These are phyloP conservation scores for Rhinoderma darwinii DNA, from an alignment of 2,113 vertebrate genomes.

Conservation along the genomic window DNA sequence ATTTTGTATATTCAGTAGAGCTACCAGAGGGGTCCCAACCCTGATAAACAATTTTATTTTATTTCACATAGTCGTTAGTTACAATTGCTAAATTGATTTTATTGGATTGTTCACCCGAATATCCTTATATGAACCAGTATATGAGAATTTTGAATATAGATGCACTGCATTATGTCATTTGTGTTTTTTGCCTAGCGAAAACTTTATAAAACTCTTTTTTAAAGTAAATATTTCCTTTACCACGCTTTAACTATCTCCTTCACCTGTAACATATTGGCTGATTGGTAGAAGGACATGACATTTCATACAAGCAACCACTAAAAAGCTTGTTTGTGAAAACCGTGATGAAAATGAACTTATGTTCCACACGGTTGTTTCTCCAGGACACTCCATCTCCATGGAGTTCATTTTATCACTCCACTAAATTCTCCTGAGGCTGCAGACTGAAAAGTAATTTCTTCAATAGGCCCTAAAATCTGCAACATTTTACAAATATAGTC, in stretches of 20 bases:
- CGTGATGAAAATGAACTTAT: slow-evolving; percentile 14
- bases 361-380: slow-evolving; percentile 7
- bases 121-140: no score
- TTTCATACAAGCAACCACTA: background rate
- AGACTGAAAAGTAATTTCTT: slow-evolving; percentile 6
- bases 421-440: background rate
- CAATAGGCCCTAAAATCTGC: background rate
- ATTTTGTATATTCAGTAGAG: no score
- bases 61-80: no score
- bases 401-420: slow-evolving; percentile 7
- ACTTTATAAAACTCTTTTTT: background rate
- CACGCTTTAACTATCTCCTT: background rate
- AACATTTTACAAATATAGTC: background rate
- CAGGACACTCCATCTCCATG: slow-evolving; percentile 15
- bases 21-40: no score
- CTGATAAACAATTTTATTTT: no score
- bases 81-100: no score
- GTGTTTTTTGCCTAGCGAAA: no score
- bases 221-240: background rate
- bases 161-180: no score
- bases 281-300: background rate
- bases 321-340: slow-evolving; percentile 5
- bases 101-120: no score
- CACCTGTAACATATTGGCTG: background rate
- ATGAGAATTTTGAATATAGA: no score